Evolutionary conservation across 1,140 invertebrate genomes (phyloP), one percentile per base, ranked within the genome.

Genomic region (Pachypeltis micranthus): DNA sequence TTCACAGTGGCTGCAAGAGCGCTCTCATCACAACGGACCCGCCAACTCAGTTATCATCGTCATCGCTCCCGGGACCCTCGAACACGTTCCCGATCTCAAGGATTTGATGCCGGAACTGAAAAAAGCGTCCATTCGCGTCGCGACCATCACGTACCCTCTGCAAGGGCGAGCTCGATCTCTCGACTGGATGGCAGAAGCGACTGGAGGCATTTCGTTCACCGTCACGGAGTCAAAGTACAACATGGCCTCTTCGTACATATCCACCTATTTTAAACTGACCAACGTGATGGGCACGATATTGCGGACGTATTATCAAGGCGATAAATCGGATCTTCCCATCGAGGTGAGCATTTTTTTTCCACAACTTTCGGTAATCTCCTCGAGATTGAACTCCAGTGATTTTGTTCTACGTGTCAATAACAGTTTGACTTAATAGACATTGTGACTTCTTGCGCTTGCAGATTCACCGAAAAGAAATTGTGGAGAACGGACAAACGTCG

Each of bases 21-120:
- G 75, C n/a, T 70, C 69, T 1, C 69, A 66, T 31, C 62, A 62
- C 10, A 51, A 71, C 26, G 76, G 77, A 4, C 72, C 77, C 1
- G 79, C 79, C 0, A 78, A 73, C 66, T 77, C 79, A 55, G 75
- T 80, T 16, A 77, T 82, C 61, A 72, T 82, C n/a, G 66, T 81
- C 3, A 75, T 81, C 47, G 76, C 77, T 16, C 74, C 78, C 2
- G 78, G 78, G 2, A 78, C 77, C 66, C 69, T 71, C n/a, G 70
- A 72, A 28, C 64, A 66, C 59, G 56, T 64, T 16, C 67, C 66
- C 1, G 67, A 68, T n/a, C 34, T 69, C 7, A 65, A 62, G 26
- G 63, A 67, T 29, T 59, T 74, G 7, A 65, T 72, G 0, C 70
- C 71, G 1, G 70, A 73, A 61, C 69, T 74, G 2, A 71, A 68